These are phyloP conservation scores for Gouania willdenowi DNA, from an alignment of 2,797 vertebrate genomes.

Conservation along the genomic window DNA sequence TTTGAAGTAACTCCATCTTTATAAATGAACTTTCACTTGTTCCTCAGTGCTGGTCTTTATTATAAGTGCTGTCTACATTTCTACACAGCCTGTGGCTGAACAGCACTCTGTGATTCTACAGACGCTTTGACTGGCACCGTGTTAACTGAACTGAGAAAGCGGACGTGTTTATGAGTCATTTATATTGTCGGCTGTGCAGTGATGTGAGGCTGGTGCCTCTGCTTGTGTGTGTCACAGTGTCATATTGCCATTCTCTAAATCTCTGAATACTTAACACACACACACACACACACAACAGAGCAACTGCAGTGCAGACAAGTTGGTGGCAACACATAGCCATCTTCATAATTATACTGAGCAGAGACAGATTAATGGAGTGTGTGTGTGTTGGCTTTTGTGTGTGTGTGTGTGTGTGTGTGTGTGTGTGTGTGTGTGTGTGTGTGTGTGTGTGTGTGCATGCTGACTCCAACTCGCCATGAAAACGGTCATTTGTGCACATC, in stretches of 20 bases:
- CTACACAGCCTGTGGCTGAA: constrained; percentile 19
- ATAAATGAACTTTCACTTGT: no score
- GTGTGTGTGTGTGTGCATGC: constrained; percentile 50
- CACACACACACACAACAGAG: constrained; percentile 30
- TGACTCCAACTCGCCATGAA: constrained; percentile 50
- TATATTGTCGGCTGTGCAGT: constrained; percentile 18
- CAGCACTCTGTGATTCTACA: constrained; percentile 31
- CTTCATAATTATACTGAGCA: constrained; percentile 58
- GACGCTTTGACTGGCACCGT: constrained; percentile 37
- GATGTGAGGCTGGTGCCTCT: constrained; percentile 31
- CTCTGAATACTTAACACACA: constrained; percentile 10
- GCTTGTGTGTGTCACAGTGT: constrained; percentile 40
- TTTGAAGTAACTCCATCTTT: no score
- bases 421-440: constrained; percentile 30
- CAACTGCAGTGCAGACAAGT: constrained; percentile 74
- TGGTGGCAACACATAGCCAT: constrained; percentile 60
- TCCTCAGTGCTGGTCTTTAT: no score
- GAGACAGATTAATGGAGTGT: constrained; percentile 51
- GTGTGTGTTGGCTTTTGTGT: constrained; percentile 52
- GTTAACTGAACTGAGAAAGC: constrained; percentile 43
- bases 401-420: constrained; percentile 13
- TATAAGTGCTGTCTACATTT: constrained; percentile 22
- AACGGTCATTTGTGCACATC: constrained; percentile 59
- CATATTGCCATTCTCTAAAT: constrained; percentile 19
- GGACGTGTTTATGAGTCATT: constrained; percentile 44